Percentiles rank a stretch among this genome's conserved stretches.
phyloP scores from a whole-genome alignment of 1,140 invertebrate species.

The Globodera ellingtonae region DNA sequence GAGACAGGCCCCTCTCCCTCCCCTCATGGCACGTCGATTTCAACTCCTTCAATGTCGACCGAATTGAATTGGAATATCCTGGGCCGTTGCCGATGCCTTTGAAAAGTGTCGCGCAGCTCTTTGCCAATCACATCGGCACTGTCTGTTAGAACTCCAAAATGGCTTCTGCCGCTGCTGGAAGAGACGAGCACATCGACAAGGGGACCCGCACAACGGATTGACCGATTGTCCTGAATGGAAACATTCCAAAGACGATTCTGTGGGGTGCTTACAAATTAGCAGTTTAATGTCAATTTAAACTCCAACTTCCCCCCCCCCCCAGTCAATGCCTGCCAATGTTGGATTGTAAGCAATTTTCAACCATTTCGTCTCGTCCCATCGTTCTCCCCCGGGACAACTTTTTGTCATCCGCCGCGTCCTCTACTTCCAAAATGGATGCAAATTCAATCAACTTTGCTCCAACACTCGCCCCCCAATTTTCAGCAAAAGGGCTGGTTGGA shows the following conservation, averaged over 20 bases:
- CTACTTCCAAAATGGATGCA: background rate
- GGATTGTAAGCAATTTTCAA: background rate
- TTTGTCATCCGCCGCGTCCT: background rate
- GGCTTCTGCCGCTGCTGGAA: background rate
- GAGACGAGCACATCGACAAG: conserved; percentile 17
- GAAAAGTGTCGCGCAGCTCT: conserved; percentile 44
- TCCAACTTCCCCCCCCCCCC: too few relatives aligned
- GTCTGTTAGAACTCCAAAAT: conserved; percentile 26
- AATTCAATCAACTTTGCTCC: conserved; percentile 1
- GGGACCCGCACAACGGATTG: conserved; percentile 9
- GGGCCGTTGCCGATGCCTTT: conserved; percentile 51
- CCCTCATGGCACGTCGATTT: conserved; percentile 40
- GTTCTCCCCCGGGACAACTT: background rate
- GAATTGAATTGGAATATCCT: conserved; percentile 58
- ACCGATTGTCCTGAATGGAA: conserved; percentile 1
- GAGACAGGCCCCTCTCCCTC: too few relatives aligned
- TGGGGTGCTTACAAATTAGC: background rate
- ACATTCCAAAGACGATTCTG: too few relatives aligned
- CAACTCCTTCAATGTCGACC: conserved; percentile 44
- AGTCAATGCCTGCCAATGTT: background rate
- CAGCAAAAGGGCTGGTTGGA: background rate
- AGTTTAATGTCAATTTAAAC: background rate
- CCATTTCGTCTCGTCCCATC: background rate
- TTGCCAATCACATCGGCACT: conserved; percentile 32
- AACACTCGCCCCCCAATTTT: background rate